Evolutionary conservation across 2,797 vertebrate species (phyloP).

Genomic region (Pteropus rufus): DNA sequence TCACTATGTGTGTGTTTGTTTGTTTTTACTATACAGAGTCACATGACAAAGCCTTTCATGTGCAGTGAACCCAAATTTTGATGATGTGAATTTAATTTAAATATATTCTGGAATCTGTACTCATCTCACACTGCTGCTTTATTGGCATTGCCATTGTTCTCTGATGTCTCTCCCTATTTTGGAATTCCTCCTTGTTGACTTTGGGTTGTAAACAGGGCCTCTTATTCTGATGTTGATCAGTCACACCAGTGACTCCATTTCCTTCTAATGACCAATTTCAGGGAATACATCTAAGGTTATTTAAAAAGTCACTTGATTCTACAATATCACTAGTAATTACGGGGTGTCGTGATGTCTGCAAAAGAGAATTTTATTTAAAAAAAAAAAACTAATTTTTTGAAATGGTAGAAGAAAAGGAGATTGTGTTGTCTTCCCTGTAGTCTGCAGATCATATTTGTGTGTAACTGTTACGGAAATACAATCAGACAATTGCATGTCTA

Average conservation of each 20-base stretch:
- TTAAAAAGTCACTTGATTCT: background rate
- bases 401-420: background rate
- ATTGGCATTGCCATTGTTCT: background rate
- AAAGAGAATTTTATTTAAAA: background rate
- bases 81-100: background rate
- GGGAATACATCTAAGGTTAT: background rate
- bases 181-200: conserved; percentile 11
- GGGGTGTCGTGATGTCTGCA: background rate
- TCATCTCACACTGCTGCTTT: background rate
- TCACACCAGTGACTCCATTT: background rate
- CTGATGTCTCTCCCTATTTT: background rate
- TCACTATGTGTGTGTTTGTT: background rate
- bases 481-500: background rate
- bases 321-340: background rate
- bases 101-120: background rate
- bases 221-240: background rate
- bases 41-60: background rate
- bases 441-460: background rate
- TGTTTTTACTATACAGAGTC: background rate
- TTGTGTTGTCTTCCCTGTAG: background rate
- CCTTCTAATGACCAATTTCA: background rate
- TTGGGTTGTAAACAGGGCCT: background rate
- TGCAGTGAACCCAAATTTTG: background rate
- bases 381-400: background rate
- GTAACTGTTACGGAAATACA: background rate